Conservation (phyloP, 2,888 invertebrate species). For the Torymus tubicola region DNA sequence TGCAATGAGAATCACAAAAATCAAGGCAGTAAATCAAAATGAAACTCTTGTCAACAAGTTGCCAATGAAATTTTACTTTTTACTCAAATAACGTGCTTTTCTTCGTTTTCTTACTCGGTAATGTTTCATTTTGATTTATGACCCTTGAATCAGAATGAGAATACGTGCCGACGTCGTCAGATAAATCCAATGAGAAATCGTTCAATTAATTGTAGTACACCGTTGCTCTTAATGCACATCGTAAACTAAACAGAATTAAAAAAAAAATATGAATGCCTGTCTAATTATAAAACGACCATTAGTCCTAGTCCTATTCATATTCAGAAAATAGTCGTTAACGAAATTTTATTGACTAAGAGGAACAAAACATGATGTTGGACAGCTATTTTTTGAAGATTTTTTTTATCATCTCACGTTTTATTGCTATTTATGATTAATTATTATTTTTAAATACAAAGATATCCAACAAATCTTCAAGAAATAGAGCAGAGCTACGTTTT, state of each 20-base stretch:
- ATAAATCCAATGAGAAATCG: slow-evolving; percentile 37
- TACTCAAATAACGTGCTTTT: background rate
- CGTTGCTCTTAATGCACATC: slow-evolving; percentile 50
- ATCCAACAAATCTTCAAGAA: slow-evolving; percentile 27
- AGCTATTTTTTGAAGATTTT: slow-evolving; percentile 37
- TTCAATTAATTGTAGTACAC: slow-evolving; percentile 49
- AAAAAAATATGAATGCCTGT: slow-evolving; percentile 34
- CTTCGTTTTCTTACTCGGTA: background rate
- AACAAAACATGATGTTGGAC: background rate
- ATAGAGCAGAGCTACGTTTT: background rate
- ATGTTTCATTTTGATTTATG: slow-evolving; percentile 42
- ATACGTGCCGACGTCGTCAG: slow-evolving; percentile 4
- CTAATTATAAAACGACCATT: slow-evolving; percentile 49
- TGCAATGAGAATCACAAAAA: background rate
- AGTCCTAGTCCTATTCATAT: slow-evolving; percentile 43
- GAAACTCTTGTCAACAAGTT: slow-evolving; percentile 18
- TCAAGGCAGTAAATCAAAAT: slow-evolving; percentile 39
- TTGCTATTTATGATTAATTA: slow-evolving; percentile 37
- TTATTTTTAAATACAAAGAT: background rate
- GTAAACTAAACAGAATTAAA: slow-evolving; percentile 34
- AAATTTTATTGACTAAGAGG: slow-evolving; percentile 36
- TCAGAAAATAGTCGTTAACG: slow-evolving; percentile 39
- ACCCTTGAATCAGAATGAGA: background rate
- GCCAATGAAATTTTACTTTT: background rate
- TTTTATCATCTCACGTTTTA: slow-evolving; percentile 33